phyloP scores from a whole-genome alignment of 2,797 vertebrate genomes.

The Pachyuromys duprasi region DNA sequence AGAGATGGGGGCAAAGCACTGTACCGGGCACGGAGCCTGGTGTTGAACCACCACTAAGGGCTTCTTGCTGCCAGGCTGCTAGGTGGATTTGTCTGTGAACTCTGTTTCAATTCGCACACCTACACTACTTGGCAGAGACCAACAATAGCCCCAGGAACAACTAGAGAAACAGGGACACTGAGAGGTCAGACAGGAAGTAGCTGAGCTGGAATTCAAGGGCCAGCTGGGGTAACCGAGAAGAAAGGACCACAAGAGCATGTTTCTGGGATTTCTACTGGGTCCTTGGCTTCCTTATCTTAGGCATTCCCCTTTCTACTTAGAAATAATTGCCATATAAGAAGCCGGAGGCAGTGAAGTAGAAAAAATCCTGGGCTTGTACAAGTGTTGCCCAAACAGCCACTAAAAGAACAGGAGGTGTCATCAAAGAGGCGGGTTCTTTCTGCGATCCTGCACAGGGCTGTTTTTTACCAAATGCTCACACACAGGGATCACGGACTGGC shows the following conservation, averaged over 20 bases:
- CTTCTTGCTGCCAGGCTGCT: neutral
- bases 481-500: neutral
- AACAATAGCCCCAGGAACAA: neutral
- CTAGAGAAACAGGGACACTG: neutral
- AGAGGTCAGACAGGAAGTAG: neutral
- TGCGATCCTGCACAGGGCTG: neutral
- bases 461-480: neutral
- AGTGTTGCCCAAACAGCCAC: neutral
- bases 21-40: accelerated
- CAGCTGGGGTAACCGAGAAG: neutral
- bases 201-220: neutral
- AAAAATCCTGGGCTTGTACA: neutral
- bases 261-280: neutral
- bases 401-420: neutral
- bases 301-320: neutral
- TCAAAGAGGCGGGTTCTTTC: neutral
- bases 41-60: accelerated
- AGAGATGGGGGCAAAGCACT: neutral
- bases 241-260: neutral
- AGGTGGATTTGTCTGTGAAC: too few species aligned
- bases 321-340: neutral
- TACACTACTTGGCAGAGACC: neutral
- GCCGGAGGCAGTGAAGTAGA: neutral
- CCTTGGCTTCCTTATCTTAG: neutral
- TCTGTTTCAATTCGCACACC: neutral